Evolutionary conservation across 2,113 vertebrate genomes (phyloP).

Genomic region (Oostethus manadensis): DNA sequence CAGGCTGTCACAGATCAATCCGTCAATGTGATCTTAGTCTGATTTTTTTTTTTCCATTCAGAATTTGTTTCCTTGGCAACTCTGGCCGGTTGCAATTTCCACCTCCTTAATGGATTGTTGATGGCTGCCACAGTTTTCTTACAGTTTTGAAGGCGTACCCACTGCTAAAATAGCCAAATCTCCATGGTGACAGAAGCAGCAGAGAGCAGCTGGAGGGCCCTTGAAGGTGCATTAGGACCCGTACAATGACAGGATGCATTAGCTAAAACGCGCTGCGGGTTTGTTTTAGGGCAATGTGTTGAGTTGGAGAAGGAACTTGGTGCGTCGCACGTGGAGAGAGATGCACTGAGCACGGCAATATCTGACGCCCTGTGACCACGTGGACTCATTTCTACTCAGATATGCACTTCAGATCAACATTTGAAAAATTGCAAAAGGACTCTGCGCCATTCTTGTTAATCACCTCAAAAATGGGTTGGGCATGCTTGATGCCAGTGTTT

Average conservation of each 20-base stretch:
- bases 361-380: neutral
- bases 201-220: conserved; percentile 54
- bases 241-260: conserved; percentile 40
- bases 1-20: too few species aligned
- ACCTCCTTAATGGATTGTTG: neutral
- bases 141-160: conserved; percentile 45
- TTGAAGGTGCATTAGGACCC: conserved; percentile 65
- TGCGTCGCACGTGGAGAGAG: neutral
- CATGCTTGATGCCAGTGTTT: too few species aligned
- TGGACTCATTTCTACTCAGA: too few species aligned
- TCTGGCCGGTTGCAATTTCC: too few species aligned
- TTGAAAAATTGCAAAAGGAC: too few species aligned
- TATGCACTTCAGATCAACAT: too few species aligned
- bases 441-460: too few species aligned
- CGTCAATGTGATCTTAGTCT: too few species aligned
- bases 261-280: conserved; percentile 36
- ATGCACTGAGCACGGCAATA: neutral
- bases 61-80: too few species aligned
- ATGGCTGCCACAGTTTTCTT: conserved; percentile 29
- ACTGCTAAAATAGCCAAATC: conserved; percentile 53
- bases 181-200: conserved; percentile 54
- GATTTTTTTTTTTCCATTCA: too few species aligned
- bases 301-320: too few species aligned
- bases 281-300: conserved; percentile 2
- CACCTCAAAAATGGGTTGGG: too few species aligned